These are phyloP conservation scores for Liopterus haemorrhoidalis DNA, from an alignment of 2,888 invertebrate species.

Conservation along the genomic window DNA sequence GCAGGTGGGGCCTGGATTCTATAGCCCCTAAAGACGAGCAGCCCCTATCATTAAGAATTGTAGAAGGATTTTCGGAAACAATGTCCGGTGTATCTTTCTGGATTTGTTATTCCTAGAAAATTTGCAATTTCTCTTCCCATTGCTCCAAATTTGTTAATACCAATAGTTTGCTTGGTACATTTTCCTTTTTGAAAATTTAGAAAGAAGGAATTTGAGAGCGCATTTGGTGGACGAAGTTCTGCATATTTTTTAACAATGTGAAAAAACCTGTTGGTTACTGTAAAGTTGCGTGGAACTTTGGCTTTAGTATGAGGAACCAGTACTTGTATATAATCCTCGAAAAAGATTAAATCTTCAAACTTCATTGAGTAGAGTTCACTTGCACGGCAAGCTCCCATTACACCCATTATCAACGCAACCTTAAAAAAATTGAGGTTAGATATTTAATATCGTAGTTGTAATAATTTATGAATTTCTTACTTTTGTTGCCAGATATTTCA, in stretches of 20 bases:
- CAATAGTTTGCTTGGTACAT: conserved; percentile 22
- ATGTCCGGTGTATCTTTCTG: conserved; percentile 23
- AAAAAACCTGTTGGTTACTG: conserved; percentile 24
- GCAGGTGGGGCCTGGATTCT: no score
- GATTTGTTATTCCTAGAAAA: conserved; percentile 21
- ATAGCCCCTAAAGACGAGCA: no score
- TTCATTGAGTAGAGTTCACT: conserved; percentile 22
- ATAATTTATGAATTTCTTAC: conserved; percentile 8
- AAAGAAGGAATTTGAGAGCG: conserved; percentile 15
- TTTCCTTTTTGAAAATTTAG: conserved; percentile 25
- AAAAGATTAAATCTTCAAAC: conserved; percentile 13
- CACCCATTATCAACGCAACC: conserved; percentile 17
- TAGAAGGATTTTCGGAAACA: conserved; percentile 22
- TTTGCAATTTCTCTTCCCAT: conserved; percentile 23
- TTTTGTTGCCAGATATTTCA: conserved; percentile 15
- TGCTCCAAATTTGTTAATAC: conserved; percentile 21
- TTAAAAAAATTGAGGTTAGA: no score
- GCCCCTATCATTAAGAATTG: no score
- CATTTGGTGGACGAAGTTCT: conserved; percentile 21
- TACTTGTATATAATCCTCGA: conserved; percentile 9
- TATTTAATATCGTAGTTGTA: no score
- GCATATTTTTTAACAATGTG: conserved; percentile 27
- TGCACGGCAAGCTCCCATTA: conserved; percentile 23
- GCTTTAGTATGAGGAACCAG: conserved; percentile 24
- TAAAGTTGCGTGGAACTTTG: conserved; percentile 23